Evolutionary conservation across 2,888 invertebrate genomes (phyloP).

Genomic region (Cynaeus angustus): DNA sequence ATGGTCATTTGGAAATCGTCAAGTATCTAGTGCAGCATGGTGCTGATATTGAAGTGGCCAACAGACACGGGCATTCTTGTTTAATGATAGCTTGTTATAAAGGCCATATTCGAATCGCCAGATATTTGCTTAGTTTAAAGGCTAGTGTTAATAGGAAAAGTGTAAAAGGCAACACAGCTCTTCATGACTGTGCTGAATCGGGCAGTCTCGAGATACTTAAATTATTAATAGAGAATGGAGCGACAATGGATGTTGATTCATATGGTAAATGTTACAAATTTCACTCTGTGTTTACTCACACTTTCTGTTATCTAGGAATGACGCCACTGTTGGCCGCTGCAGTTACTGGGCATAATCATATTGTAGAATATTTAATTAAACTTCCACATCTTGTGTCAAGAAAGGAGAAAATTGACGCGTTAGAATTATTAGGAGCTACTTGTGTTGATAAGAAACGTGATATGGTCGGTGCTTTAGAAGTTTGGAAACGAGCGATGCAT

Average conservation of each 20-base stretch:
- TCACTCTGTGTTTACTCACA: constrained; percentile 22
- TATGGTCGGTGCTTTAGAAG: constrained; percentile 90
- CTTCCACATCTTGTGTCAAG: constrained; percentile 81
- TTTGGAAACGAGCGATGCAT: constrained; percentile 94
- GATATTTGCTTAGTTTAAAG: constrained; percentile 88
- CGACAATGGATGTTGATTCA: constrained; percentile 94
- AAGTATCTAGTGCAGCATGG: constrained; percentile 92
- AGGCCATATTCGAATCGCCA: constrained; percentile 92
- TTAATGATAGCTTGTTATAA: constrained; percentile 99
- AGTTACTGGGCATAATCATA: constrained; percentile 93
- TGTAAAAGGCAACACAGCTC: constrained; percentile 95
- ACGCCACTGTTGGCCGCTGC: constrained; percentile 95
- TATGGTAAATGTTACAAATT: constrained; percentile 78
- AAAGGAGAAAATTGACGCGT: constrained; percentile 89
- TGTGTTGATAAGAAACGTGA: constrained; percentile 97
- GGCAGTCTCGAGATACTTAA: constrained; percentile 95
- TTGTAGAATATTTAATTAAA: constrained; percentile 93
- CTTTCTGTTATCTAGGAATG: constrained; percentile 78
- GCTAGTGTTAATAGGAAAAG: constrained; percentile 96
- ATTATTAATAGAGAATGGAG: constrained; percentile 89
- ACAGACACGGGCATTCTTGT: constrained; percentile 96
- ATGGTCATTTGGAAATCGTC: constrained; percentile 96
- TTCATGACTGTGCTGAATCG: constrained; percentile 98
- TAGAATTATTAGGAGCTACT: constrained; percentile 94
- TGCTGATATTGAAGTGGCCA: constrained; percentile 97